Conservation (phyloP, 2,113 vertebrate species). For the Notarius lentiginosus region DNA sequence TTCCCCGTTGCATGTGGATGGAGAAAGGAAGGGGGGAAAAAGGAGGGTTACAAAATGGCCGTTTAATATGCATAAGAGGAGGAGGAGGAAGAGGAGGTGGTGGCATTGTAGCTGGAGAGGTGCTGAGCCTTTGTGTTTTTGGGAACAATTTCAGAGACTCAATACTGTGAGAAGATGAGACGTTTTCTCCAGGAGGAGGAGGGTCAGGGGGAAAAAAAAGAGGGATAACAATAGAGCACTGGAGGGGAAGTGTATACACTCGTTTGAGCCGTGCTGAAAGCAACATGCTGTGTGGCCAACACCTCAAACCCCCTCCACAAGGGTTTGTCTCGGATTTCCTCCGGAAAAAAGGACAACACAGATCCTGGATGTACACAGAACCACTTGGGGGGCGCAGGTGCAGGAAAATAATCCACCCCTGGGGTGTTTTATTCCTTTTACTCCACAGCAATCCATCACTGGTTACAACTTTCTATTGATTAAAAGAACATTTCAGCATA, state of each 20-base stretch:
- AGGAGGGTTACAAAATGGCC: slow-evolving; percentile 48
- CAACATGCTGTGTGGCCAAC: slow-evolving; percentile 54
- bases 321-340: slow-evolving; percentile 78
- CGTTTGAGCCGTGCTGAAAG: slow-evolving; percentile 47
- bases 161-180: slow-evolving; percentile 57
- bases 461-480: too few relatives aligned
- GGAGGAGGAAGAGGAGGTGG: slow-evolving; percentile 20
- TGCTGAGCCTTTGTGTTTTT: slow-evolving; percentile 63
- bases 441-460: neutral
- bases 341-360: slow-evolving; percentile 72
- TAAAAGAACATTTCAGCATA: neutral
- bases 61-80: slow-evolving; percentile 49
- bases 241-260: slow-evolving; percentile 50
- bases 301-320: slow-evolving; percentile 36
- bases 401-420: neutral
- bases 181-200: slow-evolving; percentile 49
- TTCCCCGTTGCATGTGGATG: slow-evolving; percentile 33
- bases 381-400: neutral
- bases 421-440: neutral
- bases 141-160: slow-evolving; percentile 59
- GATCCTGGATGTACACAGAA: slow-evolving; percentile 59
- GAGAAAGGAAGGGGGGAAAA: neutral
- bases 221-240: slow-evolving; percentile 50
- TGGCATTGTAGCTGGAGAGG: slow-evolving; percentile 52
- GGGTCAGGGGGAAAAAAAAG: slow-evolving; percentile 29